Evolutionary conservation across 2,113 vertebrate genomes (phyloP).

Genomic region (Ammodytes dubius): DNA sequence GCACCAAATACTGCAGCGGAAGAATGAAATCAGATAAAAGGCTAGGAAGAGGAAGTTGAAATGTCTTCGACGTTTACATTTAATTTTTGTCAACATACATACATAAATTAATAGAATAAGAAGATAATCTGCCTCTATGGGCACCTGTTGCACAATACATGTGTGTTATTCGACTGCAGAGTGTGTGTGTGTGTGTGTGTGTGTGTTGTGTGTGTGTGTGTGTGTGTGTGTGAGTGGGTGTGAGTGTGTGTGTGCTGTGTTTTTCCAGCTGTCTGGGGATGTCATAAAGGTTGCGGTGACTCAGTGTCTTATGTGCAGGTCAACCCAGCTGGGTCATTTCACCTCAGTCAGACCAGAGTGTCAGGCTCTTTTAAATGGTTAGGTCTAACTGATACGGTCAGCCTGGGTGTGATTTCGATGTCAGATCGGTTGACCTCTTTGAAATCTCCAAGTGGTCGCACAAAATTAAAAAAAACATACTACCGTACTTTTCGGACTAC

Average conservation of each 20-base stretch:
- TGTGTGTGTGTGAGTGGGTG: conserved; percentile 30
- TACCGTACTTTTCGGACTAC: too few species aligned
- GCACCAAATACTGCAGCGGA: conserved; percentile 24
- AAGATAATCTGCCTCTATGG: background rate
- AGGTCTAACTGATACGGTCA: conserved; percentile 10
- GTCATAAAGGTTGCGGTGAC: conserved; percentile 60
- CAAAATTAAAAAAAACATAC: background rate
- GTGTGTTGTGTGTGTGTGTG: conserved; percentile 29
- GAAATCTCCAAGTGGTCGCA: background rate
- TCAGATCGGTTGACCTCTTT: background rate
- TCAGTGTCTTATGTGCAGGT: conserved; percentile 52
- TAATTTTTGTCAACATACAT: background rate
- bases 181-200: conserved; percentile 23
- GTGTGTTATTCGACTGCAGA: background rate
- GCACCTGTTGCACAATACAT: background rate
- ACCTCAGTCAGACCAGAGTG: conserved; percentile 29
- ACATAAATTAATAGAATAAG: background rate
- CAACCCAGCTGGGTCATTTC: conserved; percentile 64
- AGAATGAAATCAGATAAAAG: conserved; percentile 29
- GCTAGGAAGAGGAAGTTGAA: background rate
- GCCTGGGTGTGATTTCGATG: background rate
- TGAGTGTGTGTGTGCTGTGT: conserved; percentile 28
- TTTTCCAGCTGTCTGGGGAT: conserved; percentile 60
- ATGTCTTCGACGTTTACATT: background rate
- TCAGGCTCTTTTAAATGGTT: background rate